These are phyloP conservation scores for Porites cylindrica DNA, from an alignment of 92 coral and sea anemone species.

Conservation along the genomic window DNA sequence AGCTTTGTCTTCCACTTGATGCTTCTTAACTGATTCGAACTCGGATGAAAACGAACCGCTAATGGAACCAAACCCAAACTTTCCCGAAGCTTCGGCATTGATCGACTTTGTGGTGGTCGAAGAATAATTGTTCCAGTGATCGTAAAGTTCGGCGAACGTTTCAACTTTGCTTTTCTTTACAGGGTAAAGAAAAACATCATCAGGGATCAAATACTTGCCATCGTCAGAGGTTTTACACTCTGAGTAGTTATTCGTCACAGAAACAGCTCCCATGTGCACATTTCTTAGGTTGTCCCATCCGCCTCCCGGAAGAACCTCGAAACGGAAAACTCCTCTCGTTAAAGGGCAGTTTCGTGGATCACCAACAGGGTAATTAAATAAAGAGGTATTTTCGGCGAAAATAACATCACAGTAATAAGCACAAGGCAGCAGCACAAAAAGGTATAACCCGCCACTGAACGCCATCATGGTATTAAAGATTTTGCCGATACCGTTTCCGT, in stretches of 20 bases:
- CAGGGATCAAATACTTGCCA: slow-evolving; percentile 86
- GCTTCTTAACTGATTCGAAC: slow-evolving; percentile 78
- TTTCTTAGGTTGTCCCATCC: slow-evolving; percentile 95
- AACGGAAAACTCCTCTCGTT: slow-evolving; percentile 54
- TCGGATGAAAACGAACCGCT: slow-evolving; percentile 87
- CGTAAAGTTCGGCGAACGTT: slow-evolving; percentile 71
- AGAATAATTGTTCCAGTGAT: slow-evolving; percentile 87
- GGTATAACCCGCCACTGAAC: not conserved
- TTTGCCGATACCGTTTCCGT: not conserved
- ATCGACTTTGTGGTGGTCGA: slow-evolving; percentile 81
- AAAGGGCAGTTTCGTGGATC: slow-evolving; percentile 15
- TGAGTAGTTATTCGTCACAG: slow-evolving; percentile 73
- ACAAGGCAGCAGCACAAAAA: not conserved
- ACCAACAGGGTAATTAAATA: not conserved
- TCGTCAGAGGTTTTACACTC: slow-evolving; percentile 83
- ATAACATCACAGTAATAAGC: not conserved
- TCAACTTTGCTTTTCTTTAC: slow-evolving; percentile 81
- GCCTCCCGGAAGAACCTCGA: slow-evolving; percentile 89
- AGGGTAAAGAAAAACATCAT: slow-evolving; percentile 75
- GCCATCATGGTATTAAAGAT: not conserved
- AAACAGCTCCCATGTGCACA: slow-evolving; percentile 82
- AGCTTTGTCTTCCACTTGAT: slow-evolving; percentile 89
- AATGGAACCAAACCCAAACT: slow-evolving; percentile 55
- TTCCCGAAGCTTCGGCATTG: slow-evolving; percentile 69
- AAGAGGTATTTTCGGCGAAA: not conserved